These are phyloP conservation scores for Drosophila paulistorum DNA, from an alignment of 1,140 invertebrate genomes.

Conservation along the genomic window DNA sequence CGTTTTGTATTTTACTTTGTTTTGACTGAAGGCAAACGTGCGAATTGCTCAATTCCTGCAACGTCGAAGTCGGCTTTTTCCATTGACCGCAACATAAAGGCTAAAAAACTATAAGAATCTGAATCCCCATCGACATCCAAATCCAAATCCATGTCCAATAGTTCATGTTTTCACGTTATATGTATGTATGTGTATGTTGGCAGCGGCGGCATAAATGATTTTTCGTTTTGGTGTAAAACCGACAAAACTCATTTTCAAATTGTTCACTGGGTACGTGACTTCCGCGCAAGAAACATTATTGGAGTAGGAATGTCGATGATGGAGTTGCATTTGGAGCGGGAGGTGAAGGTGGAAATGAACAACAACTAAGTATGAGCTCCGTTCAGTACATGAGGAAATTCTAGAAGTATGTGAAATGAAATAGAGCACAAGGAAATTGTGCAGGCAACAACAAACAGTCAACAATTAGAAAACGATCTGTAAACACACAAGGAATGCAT, in stretches of 20 bases:
- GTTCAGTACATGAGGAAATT: conserved; percentile 20
- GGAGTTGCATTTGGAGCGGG: background rate
- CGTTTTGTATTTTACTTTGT: conserved; percentile 69
- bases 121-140: background rate
- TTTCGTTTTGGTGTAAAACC: conserved; percentile 59
- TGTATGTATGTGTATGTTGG: background rate
- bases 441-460: background rate
- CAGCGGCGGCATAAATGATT: conserved; percentile 30
- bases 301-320: conserved; percentile 23
- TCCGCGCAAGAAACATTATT: conserved; percentile 69
- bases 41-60: conserved; percentile 76
- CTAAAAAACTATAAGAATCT: conserved; percentile 12
- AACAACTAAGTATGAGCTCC: conserved; percentile 9
- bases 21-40: conserved; percentile 69
- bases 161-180: background rate
- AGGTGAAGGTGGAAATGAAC: conserved; percentile 1
- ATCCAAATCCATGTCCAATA: background rate
- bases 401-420: conserved; percentile 28
- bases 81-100: conserved; percentile 70
- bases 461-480: conserved; percentile 1
- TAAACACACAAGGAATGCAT: background rate
- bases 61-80: conserved; percentile 53
- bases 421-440: conserved; percentile 6
- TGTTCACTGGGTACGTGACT: conserved; percentile 74
- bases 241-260: conserved; percentile 81